Percentiles rank a stretch among this genome's conserved stretches.
phyloP scores from a whole-genome alignment of 1,140 invertebrate genomes.

The Euborellia annulipes region DNA sequence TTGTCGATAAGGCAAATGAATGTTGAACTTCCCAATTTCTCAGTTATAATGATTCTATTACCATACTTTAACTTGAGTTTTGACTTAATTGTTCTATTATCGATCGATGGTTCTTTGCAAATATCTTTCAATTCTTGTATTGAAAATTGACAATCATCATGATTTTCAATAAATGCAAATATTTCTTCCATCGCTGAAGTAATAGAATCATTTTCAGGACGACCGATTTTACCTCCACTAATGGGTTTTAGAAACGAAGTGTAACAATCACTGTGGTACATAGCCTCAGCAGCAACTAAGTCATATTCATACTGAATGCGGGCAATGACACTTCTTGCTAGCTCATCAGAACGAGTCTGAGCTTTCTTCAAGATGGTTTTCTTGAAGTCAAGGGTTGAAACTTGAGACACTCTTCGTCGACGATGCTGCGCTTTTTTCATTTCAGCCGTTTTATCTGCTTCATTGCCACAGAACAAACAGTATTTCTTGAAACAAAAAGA shows the following conservation, averaged over 20 bases:
- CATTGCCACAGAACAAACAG: too few relatives aligned
- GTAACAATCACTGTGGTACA: conserved; percentile 22
- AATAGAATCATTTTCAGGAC: too few relatives aligned
- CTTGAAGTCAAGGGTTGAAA: conserved; percentile 19
- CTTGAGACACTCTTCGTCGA: conserved; percentile 17
- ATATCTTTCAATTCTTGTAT: conserved; percentile 6
- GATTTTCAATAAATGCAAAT: conserved; percentile 16
- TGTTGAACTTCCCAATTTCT: conserved; percentile 4
- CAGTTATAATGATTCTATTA: conserved; percentile 14
- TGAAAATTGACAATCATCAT: conserved; percentile 16
- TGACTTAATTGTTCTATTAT: conserved; percentile 14
- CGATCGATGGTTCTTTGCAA: too few relatives aligned
- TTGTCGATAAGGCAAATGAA: too few relatives aligned
- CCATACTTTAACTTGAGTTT: conserved; percentile 17
- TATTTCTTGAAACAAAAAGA: too few relatives aligned
- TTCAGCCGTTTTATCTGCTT: too few relatives aligned
- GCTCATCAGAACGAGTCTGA: conserved; percentile 17
- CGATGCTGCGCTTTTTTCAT: too few relatives aligned
- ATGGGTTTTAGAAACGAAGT: conserved; percentile 13
- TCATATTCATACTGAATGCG: conserved; percentile 19
- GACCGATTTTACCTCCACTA: conserved; percentile 17
- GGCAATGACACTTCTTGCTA: conserved; percentile 20
- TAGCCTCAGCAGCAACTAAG: conserved; percentile 24
- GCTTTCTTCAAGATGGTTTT: conserved; percentile 17
- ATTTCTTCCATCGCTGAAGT: too few relatives aligned